Percentiles rank a stretch among this genome's conserved stretches.
Evolutionary conservation across 2,888 invertebrate species (phyloP).

Genomic region (Pristionchus arcanus): DNA sequence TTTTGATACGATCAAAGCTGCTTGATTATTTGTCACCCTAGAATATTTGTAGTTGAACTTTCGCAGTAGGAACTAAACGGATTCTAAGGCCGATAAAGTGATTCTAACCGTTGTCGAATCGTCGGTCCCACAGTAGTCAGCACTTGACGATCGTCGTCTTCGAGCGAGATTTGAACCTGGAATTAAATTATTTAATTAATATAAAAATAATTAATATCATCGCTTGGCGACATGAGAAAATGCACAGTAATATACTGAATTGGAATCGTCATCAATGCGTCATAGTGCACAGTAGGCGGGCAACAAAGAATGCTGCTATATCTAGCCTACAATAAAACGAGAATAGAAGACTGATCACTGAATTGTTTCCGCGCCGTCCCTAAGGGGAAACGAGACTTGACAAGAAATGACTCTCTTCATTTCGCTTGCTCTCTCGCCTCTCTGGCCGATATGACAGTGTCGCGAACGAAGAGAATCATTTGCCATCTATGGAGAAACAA

Average conservation of each 20-base stretch:
- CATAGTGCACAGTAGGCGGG: neutral
- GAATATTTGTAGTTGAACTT: too few relatives aligned
- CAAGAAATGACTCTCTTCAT: too few relatives aligned
- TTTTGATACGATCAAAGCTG: too few relatives aligned
- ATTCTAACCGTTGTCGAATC: conserved; percentile 10
- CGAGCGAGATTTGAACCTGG: conserved; percentile 64
- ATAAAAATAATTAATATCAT: neutral
- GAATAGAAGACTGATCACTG: conserved; percentile 1
- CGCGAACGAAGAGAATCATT: too few relatives aligned
- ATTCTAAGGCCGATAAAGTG: neutral
- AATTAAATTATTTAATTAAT: neutral
- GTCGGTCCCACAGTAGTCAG: neutral
- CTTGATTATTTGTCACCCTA: too few relatives aligned
- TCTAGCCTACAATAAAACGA: neutral
- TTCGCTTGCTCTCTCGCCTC: too few relatives aligned
- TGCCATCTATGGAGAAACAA: neutral
- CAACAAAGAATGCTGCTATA: neutral
- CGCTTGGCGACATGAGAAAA: neutral
- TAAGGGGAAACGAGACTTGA: neutral
- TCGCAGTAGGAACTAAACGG: too few relatives aligned
- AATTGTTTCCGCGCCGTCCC: neutral
- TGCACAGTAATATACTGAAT: neutral
- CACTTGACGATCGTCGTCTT: conserved; percentile 63
- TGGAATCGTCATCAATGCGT: neutral
- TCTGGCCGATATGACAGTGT: too few relatives aligned